phyloP scores from a whole-genome alignment of 2,113 vertebrate species.

The Rhinichthys klamathensis region DNA sequence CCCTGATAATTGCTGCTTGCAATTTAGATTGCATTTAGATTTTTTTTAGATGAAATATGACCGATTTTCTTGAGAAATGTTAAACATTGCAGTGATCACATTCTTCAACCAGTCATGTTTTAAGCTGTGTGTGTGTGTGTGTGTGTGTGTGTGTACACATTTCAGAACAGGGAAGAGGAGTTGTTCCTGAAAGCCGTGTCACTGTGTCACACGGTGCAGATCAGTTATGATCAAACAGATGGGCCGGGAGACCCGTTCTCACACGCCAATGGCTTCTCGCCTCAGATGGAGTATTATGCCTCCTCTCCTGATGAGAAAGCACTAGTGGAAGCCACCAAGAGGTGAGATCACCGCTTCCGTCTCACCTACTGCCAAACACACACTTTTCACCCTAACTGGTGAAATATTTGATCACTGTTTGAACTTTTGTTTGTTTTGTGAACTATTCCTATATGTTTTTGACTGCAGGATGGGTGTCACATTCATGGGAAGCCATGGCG shows the following conservation, averaged over 20 bases:
- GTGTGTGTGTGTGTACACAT: constrained; percentile 9
- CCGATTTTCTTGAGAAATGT: neutral
- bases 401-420: neutral
- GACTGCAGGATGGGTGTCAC: constrained; percentile 86
- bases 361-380: neutral
- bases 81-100: neutral
- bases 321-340: constrained; percentile 92
- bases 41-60: no score
- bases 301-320: constrained; percentile 98
- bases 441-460: neutral
- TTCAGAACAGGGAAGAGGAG: constrained; percentile 84
- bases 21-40: no score
- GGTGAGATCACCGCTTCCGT: constrained; percentile 70
- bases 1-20: no score
- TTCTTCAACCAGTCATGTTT: neutral
- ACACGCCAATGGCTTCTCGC: constrained; percentile 78
- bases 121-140: no score
- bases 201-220: constrained; percentile 96
- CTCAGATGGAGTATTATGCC: constrained; percentile 91
- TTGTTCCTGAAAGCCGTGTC: constrained; percentile 95
- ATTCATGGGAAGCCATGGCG: constrained; percentile 83
- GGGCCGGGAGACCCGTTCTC: constrained; percentile 79
- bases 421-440: no score
- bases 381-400: neutral
- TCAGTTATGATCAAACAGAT: constrained; percentile 87